A percentile compares a stretch with the other conserved stretches of the same genome.
These are phyloP conservation scores for Stegastes partitus DNA, from an alignment of 2,113 vertebrate genomes.

Conservation along the genomic window DNA sequence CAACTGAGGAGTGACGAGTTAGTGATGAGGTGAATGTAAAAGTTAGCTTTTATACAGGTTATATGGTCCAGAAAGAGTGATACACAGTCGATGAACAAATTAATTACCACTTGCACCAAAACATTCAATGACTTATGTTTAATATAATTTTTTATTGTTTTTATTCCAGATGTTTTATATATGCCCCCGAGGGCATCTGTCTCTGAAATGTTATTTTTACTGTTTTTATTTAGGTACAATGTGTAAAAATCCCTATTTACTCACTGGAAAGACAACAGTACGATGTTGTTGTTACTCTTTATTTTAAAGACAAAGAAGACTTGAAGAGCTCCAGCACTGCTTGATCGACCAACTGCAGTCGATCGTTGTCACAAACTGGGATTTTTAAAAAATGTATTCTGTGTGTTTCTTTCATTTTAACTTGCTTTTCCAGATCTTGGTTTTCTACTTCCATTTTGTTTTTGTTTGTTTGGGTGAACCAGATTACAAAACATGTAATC, in stretches of 20 bases:
- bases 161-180: conserved; percentile 19
- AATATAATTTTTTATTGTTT: conserved; percentile 48
- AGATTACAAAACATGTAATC: no score
- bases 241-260: neutral
- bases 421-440: neutral
- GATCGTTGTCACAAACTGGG: neutral
- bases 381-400: neutral
- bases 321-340: conserved; percentile 12
- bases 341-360: neutral
- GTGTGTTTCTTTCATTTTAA: conserved; percentile 7
- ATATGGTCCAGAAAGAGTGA: neutral
- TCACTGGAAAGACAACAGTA: neutral
- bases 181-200: conserved; percentile 15
- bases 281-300: neutral
- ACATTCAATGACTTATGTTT: conserved; percentile 1
- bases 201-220: conserved; percentile 32
- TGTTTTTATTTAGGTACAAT: conserved; percentile 29
- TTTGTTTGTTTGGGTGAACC: no score
- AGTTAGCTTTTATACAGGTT: neutral
- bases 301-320: conserved; percentile 5
- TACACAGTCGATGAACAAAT: conserved; percentile 25
- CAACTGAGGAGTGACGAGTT: neutral
- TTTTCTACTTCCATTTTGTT: neutral
- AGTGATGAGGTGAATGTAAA: conserved; percentile 31
- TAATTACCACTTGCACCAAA: conserved; percentile 18